Percentiles rank a stretch among this genome's conserved stretches.
Conservation (phyloP, 1,140 invertebrate species). For the Hormaphis cornu region DNA sequence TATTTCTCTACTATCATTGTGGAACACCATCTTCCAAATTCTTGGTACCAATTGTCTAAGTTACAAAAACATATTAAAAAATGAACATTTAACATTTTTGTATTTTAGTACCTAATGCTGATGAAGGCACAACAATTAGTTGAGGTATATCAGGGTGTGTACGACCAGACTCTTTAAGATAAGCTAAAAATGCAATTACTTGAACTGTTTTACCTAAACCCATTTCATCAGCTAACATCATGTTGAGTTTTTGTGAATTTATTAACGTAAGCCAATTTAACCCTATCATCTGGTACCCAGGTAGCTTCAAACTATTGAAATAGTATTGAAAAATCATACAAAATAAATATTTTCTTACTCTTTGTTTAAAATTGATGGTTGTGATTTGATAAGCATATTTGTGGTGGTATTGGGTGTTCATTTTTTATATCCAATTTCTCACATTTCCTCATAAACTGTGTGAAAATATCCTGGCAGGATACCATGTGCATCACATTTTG, state of each 20-base stretch:
- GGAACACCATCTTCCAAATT: conserved; percentile 78
- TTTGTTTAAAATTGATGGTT: conserved; percentile 51
- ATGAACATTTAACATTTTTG: neutral
- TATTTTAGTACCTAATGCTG: conserved; percentile 61
- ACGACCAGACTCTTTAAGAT: conserved; percentile 61
- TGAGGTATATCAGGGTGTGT: conserved; percentile 56
- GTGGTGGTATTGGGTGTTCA: conserved; percentile 59
- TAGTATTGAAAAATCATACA: conserved; percentile 33
- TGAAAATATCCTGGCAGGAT: conserved; percentile 58
- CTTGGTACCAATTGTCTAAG: conserved; percentile 79
- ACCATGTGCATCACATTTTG: conserved; percentile 62
- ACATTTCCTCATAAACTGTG: conserved; percentile 64
- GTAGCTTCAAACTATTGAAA: conserved; percentile 56
- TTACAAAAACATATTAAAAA: conserved; percentile 33
- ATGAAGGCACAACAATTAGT: conserved; percentile 83
- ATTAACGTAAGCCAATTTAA: conserved; percentile 88
- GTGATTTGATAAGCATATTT: conserved; percentile 52
- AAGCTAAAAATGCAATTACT: conserved; percentile 78
- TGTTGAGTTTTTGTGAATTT: conserved; percentile 80
- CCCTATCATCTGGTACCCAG: conserved; percentile 85
- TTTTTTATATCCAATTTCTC: conserved; percentile 58
- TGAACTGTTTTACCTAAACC: conserved; percentile 88
- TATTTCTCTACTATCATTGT: conserved; percentile 69
- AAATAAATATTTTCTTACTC: conserved; percentile 42
- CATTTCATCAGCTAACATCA: conserved; percentile 89